A percentile compares a stretch with the other conserved stretches of the same genome.
Conservation (phyloP, 2,113 vertebrate species). For the Leucosticte australis region DNA sequence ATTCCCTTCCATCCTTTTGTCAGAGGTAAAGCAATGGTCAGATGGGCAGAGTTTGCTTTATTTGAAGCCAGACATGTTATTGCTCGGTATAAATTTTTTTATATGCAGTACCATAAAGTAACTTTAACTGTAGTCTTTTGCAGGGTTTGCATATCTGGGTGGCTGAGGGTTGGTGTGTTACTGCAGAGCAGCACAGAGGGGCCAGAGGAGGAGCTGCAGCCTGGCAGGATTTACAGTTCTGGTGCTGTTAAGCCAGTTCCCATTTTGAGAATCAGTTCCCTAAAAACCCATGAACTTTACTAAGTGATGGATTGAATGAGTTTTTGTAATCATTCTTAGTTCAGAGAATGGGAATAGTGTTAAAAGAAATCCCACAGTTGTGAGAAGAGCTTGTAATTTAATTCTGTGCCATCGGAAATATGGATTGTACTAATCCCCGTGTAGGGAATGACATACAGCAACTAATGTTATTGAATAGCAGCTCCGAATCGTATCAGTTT, state of each 20-base stretch:
- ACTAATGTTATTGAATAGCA: conserved; percentile 8
- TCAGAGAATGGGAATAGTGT: neutral
- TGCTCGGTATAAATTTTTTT: neutral
- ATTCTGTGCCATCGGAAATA: conserved; percentile 12
- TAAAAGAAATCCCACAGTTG: neutral
- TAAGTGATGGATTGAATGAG: neutral
- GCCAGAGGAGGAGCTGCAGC: neutral
- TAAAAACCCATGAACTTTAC: neutral
- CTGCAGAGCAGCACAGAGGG: accelerated
- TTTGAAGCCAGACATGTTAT: neutral
- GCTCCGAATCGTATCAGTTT: conserved; percentile 62
- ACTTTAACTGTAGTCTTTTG: neutral
- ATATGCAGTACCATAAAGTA: neutral
- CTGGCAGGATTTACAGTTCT: neutral
- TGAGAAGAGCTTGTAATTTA: neutral
- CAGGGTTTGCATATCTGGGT: neutral
- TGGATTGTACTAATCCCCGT: neutral
- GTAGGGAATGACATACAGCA: conserved; percentile 51
- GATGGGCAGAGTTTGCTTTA: neutral
- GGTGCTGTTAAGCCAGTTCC: neutral
- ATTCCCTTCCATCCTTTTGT: neutral
- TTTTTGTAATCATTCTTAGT: neutral
- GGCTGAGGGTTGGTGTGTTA: accelerated
- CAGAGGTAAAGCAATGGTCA: neutral
- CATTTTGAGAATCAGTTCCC: neutral